A percentile compares a stretch with the other conserved stretches of the same genome.
phyloP scores from a whole-genome alignment of 2,797 vertebrate species.

The Lagocephalus sceleratus region DNA sequence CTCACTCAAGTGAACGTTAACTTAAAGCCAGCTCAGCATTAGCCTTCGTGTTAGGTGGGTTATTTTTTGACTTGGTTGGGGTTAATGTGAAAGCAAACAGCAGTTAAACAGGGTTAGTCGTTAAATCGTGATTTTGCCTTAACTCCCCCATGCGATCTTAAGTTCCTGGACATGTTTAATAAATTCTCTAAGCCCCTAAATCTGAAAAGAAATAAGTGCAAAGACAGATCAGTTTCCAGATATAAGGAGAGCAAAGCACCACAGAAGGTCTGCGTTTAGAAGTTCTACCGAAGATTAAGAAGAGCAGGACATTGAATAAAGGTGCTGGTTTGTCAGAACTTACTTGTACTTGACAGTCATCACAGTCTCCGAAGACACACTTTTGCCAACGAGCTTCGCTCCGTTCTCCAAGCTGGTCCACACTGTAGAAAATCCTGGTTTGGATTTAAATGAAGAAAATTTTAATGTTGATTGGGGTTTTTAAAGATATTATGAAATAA shows the following conservation, averaged over 20 bases:
- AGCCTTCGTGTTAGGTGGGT: slow-evolving; percentile 5
- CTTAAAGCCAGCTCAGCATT: background rate
- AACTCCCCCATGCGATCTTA: slow-evolving; percentile 53
- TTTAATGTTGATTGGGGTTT: too few relatives aligned
- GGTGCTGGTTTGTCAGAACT: slow-evolving; percentile 52
- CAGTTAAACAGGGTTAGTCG: slow-evolving; percentile 20
- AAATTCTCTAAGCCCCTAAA: slow-evolving; percentile 76
- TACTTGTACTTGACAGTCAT: slow-evolving; percentile 91
- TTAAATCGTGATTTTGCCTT: slow-evolving; percentile 49
- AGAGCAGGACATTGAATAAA: background rate
- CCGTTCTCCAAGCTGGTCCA: slow-evolving; percentile 92
- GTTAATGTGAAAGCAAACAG: slow-evolving; percentile 36
- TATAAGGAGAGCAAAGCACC: slow-evolving; percentile 37
- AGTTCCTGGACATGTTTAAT: slow-evolving; percentile 59
- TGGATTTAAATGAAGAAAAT: slow-evolving; percentile 4
- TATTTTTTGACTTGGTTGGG: slow-evolving; percentile 33
- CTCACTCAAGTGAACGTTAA: slow-evolving; percentile 2
- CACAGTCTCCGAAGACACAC: slow-evolving; percentile 87
- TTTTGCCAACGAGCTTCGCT: slow-evolving; percentile 88
- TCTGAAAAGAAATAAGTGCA: slow-evolving; percentile 64
- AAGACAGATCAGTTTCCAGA: slow-evolving; percentile 53
- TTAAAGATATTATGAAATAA: background rate
- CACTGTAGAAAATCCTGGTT: slow-evolving; percentile 85
- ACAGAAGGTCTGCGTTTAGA: background rate
- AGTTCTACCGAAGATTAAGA: background rate